Base-by-base conservation (phyloP, 2,113 vertebrate species). In the Salvelinus namaycush region DNA sequence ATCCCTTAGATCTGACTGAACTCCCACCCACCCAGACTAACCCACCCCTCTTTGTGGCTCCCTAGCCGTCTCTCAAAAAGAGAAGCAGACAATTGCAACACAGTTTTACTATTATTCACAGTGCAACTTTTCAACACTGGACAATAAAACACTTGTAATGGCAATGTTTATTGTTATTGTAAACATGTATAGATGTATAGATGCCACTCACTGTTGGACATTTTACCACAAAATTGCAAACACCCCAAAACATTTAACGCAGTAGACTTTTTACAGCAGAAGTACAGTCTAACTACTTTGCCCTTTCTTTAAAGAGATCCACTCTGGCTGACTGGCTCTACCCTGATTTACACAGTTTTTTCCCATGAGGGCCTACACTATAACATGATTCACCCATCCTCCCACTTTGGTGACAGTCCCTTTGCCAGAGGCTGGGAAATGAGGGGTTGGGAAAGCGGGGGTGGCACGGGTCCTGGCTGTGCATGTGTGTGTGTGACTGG, bases 1-100 rank as follows among this genome's bases (percentile, higher is more conserved):
- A 85, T 84, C 79, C 89, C 86, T 89, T 85, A 86, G 85, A 87
- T 87, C 81, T 83, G 81, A 86, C 82, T 73, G 85, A 22, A 83
- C 83, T 87, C 29, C 49, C 73, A 72, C 82, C 81, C 82, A 72
- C 83, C 72, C 74, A 80, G 89, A 90, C 91, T 91, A 91, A 77
- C 81, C 78, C 80, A 75, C 78, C 86, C 74, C 76, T 83, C 81
- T 85, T 87, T 90, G 87, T 86, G 82, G 79, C 81, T 84, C 76
- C 77, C 70, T 72, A 77, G 48, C 11, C 20, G 0, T n/a, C 51
- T 22, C 27, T 70, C 29, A 20, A 66, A 49, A 81, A 80, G 83
- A 79, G 9, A 67, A 24, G 24, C 12, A 67, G 65, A 29, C 3
- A 29, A 29, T 5, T 4, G 12, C 9, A 16, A 14, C 22, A 29